Conservation (phyloP, 1,140 invertebrate species). For the Trichogramma pretiosum region DNA sequence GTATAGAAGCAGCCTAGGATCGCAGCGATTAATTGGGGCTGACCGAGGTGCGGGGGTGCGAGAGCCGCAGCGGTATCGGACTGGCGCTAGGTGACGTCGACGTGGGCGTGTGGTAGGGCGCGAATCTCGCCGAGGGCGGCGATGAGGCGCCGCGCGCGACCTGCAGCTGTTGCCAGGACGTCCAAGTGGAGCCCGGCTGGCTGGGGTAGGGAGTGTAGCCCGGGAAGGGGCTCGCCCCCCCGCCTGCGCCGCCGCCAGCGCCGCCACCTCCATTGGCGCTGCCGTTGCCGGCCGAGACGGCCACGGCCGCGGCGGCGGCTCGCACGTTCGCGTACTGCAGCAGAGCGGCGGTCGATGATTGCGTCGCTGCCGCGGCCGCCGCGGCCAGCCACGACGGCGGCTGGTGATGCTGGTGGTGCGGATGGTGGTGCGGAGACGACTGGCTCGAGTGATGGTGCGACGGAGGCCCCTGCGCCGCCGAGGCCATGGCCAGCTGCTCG, state of each 20-base stretch:
- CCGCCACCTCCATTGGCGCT: conserved; percentile 3
- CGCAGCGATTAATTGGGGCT: not conserved
- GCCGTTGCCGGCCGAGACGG: conserved; percentile 20
- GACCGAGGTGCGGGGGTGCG: not conserved
- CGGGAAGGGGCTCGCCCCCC: conserved; percentile 27
- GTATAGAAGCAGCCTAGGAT: not conserved
- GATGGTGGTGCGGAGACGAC: conserved; percentile 28
- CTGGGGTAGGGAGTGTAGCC: conserved; percentile 19
- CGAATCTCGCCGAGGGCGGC: conserved; percentile 33
- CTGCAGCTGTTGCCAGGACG: conserved; percentile 35
- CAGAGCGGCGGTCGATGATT: not conserved
- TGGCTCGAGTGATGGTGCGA: conserved; percentile 5
- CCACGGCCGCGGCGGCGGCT: conserved; percentile 20
- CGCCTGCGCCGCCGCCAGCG: conserved; percentile 25
- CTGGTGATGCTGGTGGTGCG: conserved; percentile 22
- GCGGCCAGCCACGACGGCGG: conserved; percentile 26
- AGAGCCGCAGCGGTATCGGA: not conserved
- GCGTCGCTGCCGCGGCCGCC: conserved; percentile 27
- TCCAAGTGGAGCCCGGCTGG: no score
- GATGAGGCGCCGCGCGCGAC: conserved; percentile 35
- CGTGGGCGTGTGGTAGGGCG: conserved; percentile 35
- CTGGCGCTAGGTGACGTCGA: conserved; percentile 28
- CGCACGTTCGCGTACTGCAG: conserved; percentile 12
- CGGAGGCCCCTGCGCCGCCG: conserved; percentile 9
- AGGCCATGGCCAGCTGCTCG: conserved; percentile 32